Conservation (phyloP, 53 echinoderm and acorn worm species). For the Echinometra lucunter region DNA sequence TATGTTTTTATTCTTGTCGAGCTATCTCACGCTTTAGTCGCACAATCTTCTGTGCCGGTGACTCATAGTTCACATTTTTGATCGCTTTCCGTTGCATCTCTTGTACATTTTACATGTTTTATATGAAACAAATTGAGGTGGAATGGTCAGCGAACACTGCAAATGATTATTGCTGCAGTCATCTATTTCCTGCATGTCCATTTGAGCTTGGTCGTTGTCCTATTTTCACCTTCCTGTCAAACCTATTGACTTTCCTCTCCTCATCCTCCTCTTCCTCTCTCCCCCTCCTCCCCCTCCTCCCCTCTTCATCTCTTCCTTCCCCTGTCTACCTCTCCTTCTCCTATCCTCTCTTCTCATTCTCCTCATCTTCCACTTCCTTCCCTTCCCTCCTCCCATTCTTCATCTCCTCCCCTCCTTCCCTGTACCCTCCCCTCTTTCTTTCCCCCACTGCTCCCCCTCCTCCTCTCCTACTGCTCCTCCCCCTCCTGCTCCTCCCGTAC, state of each 20-base stretch:
- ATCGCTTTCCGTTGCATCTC: neutral
- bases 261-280: neutral
- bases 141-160: slow-evolving; percentile 46
- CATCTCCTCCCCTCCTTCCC: neutral
- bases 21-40: slow-evolving; percentile 22
- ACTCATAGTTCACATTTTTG: slow-evolving; percentile 48
- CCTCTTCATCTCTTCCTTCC: neutral
- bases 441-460: neutral
- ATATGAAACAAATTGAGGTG: neutral
- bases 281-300: neutral
- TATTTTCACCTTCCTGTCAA: slow-evolving; percentile 33
- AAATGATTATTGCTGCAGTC: slow-evolving; percentile 45
- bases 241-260: neutral
- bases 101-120: neutral
- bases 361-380: neutral
- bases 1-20: neutral
- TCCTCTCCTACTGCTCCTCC: neutral
- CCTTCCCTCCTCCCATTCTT: neutral
- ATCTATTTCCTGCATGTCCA: slow-evolving; percentile 52
- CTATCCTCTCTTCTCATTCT: neutral
- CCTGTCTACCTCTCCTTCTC: neutral
- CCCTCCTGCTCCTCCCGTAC: neutral
- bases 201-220: slow-evolving; percentile 24
- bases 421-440: neutral
- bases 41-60: slow-evolving; percentile 2